Evolutionary conservation across 2,888 invertebrate species (phyloP).

Genomic region (Malacosoma neustria): DNA sequence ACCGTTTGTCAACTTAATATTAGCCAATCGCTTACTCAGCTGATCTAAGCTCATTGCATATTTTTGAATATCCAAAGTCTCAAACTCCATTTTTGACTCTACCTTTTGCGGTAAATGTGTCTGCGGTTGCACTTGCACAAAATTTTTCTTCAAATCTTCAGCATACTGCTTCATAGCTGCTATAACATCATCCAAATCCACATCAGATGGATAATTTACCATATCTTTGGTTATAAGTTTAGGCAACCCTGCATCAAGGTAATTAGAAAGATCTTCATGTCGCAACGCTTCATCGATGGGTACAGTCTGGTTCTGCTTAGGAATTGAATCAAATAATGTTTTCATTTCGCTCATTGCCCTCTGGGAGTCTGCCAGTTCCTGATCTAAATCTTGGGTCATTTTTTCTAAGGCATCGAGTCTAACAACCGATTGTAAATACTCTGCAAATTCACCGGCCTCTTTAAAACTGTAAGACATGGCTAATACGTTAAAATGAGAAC

Average conservation of each 20-base stretch:
- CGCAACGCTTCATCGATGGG: slow-evolving; percentile 9
- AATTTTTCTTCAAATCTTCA: slow-evolving; percentile 44
- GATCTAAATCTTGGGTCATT: slow-evolving; percentile 45
- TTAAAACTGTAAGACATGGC: slow-evolving; percentile 7
- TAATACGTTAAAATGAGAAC: not conserved
- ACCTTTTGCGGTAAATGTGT: slow-evolving; percentile 7
- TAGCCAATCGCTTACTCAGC: slow-evolving; percentile 43
- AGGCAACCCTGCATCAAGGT: slow-evolving; percentile 38
- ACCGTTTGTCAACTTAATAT: slow-evolving; percentile 36
- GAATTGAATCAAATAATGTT: slow-evolving; percentile 35
- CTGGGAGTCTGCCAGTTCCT: slow-evolving; percentile 50
- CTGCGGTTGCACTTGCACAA: slow-evolving; percentile 17
- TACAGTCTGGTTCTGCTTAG: slow-evolving; percentile 12
- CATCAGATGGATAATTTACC: slow-evolving; percentile 28
- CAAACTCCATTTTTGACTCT: slow-evolving; percentile 15
- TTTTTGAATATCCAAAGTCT: slow-evolving; percentile 35
- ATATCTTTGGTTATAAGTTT: slow-evolving; percentile 48
- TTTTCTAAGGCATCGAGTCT: slow-evolving; percentile 45
- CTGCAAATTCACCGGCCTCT: slow-evolving; percentile 27
- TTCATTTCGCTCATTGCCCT: slow-evolving; percentile 47
- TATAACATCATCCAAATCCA: slow-evolving; percentile 44
- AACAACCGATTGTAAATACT: slow-evolving; percentile 42
- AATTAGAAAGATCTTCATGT: slow-evolving; percentile 38
- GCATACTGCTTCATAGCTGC: slow-evolving; percentile 42
- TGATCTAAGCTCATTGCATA: slow-evolving; percentile 47